phyloP scores from a whole-genome alignment of 2,888 invertebrate species.

The Hecatera dysodea region DNA sequence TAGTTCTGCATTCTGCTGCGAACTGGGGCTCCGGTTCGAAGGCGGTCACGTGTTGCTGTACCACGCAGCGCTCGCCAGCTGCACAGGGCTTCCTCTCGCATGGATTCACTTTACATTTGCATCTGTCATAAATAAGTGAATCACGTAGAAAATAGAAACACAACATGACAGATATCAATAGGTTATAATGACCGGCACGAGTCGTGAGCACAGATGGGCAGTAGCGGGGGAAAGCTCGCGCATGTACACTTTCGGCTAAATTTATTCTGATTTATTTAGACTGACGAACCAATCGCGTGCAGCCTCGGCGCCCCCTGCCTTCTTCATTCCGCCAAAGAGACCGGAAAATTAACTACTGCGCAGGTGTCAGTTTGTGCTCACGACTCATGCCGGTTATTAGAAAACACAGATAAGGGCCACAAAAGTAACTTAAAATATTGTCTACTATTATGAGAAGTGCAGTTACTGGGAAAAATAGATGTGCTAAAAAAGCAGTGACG shows the following conservation, averaged over 20 bases:
- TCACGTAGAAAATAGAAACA: neutral
- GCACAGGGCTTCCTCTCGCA: constrained; percentile 92
- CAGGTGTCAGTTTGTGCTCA: too few relatives aligned
- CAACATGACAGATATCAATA: neutral
- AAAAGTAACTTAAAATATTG: too few relatives aligned
- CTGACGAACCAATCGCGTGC: too few relatives aligned
- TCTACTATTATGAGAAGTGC: neutral
- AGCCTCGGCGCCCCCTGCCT: too few relatives aligned
- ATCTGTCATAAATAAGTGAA: constrained; percentile 72
- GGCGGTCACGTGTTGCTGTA: constrained; percentile 89
- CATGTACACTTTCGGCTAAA: too few relatives aligned
- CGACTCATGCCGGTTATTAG: too few relatives aligned
- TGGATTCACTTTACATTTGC: constrained; percentile 91
- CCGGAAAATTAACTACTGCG: too few relatives aligned
- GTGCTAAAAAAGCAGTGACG: neutral
- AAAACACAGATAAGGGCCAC: neutral
- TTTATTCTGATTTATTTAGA: too few relatives aligned
- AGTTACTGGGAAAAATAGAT: neutral
- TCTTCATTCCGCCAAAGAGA: too few relatives aligned
- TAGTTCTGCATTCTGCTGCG: constrained; percentile 92
- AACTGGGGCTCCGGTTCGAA: constrained; percentile 81
- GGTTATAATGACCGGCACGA: too few relatives aligned
- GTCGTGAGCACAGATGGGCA: too few relatives aligned
- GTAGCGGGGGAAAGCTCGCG: too few relatives aligned
- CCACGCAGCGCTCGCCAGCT: constrained; percentile 92